Evolutionary conservation across 2,888 invertebrate genomes (phyloP), one percentile per base, ranked within the genome.

Genomic region (Eulithis prunata): DNA sequence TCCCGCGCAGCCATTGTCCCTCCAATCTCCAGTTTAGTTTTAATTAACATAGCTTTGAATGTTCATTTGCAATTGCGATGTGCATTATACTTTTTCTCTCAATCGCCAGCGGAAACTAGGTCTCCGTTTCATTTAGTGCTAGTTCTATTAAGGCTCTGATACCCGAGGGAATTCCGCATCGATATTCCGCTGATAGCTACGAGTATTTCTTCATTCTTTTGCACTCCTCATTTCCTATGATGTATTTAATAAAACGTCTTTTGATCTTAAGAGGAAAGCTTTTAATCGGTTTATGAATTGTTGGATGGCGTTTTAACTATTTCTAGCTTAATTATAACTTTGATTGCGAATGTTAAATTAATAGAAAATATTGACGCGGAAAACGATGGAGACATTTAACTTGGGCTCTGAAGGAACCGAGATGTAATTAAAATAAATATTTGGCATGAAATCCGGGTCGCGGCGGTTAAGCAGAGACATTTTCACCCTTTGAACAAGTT

Each of bases 391-490:
- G 84, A 85, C 85, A 82, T 89, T 90, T 83, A 86, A 86, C 82
- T 85, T 78, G 76, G 76, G 79, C 85, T 86, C 84, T 85, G 83
- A 86, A 87, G 86, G 81, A 85, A 85, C 86, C 80, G 82, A 85
- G 87, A 85, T 87, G 88, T 91, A 91, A 92, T 91, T 92, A 91
- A 91, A 91, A 91, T 91, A 91, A 92, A 91, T 91, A 92, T 91
- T 92, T 91, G 91, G 87, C 88, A 84, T 85, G 82, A 88, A 91
- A 91, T 90, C 90, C 86, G 88, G 89, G 89, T 86, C 85, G 84
- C 80, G 80, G 89, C 80, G 90, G 90, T 90, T 91, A 89, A 87
- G 88, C 85, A 84, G 86, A 89, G 89, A 89, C 89, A 87, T 91
- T 90, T 83, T 83, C 84, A 87, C 89, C 89, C 91, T 91, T 91